These are phyloP conservation scores for Rhagoletis pomonella DNA, from an alignment of 1,140 invertebrate species.

Conservation along the genomic window DNA sequence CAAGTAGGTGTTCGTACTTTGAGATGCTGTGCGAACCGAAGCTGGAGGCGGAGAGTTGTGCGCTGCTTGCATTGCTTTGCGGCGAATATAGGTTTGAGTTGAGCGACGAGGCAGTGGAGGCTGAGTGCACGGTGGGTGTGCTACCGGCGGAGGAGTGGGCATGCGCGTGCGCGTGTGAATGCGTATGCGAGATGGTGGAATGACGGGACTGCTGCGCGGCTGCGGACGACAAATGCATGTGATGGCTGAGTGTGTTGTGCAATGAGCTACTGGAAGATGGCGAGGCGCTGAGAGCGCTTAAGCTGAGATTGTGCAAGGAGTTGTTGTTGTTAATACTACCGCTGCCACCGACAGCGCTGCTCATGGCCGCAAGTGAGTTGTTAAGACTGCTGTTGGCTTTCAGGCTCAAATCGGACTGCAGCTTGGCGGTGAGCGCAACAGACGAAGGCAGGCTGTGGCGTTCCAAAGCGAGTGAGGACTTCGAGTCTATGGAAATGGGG, in stretches of 20 bases:
- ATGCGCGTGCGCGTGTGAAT: neutral
- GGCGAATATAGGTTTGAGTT: slow-evolving; percentile 42
- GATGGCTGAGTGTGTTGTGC: slow-evolving; percentile 63
- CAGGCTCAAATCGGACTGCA: slow-evolving; percentile 60
- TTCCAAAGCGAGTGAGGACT: slow-evolving; percentile 67
- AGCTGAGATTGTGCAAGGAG: slow-evolving; percentile 53
- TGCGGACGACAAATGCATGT: slow-evolving; percentile 66
- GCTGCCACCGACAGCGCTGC: neutral
- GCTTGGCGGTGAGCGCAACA: slow-evolving; percentile 58
- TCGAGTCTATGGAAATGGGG: slow-evolving; percentile 63
- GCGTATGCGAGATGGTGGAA: slow-evolving; percentile 6
- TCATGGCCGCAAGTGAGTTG: neutral
- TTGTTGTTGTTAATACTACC: neutral
- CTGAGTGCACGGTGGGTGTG: slow-evolving; percentile 17
- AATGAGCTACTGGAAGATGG: slow-evolving; percentile 34
- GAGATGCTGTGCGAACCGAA: slow-evolving; percentile 51
- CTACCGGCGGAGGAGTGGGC: slow-evolving; percentile 13
- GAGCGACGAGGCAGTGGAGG: slow-evolving; percentile 26
- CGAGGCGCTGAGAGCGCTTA: neutral
- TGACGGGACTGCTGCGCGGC: slow-evolving; percentile 54
- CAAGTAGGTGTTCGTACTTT: slow-evolving; percentile 60
- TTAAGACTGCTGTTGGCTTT: slow-evolving; percentile 51
- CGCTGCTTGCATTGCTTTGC: neutral
- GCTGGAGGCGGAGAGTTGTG: slow-evolving; percentile 28
- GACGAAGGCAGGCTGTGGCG: slow-evolving; percentile 62